Conservation (phyloP, 2,113 vertebrate genomes). For the Platysteira castanea region DNA sequence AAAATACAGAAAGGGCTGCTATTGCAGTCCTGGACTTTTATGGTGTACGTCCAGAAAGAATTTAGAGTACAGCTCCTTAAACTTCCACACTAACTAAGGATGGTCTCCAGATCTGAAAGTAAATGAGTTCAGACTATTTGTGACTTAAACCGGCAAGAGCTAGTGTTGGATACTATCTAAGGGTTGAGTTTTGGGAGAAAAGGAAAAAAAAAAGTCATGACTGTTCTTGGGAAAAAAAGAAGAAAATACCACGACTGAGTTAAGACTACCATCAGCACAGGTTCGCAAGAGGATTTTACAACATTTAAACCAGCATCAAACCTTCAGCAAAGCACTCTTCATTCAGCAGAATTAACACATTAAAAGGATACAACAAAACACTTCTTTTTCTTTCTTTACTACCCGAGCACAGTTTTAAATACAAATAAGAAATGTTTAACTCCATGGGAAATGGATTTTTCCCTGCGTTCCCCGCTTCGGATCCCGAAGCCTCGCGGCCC, state of each 20-base stretch:
- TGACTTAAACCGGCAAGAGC: neutral
- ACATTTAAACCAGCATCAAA: neutral
- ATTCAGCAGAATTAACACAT: neutral
- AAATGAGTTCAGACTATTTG: neutral
- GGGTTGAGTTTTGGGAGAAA: neutral
- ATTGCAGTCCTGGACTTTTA: neutral
- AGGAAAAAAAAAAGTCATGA: fast-evolving
- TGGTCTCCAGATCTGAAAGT: neutral
- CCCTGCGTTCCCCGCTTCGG: fast-evolving
- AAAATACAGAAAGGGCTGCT: neutral
- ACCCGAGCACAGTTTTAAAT: neutral
- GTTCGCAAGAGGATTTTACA: neutral
- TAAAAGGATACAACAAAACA: neutral
- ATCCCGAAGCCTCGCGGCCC: no score
- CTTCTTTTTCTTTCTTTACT: neutral
- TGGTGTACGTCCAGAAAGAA: neutral
- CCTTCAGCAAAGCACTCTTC: neutral
- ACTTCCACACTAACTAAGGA: neutral
- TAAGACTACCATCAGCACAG: neutral
- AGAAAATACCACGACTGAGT: fast-evolving
- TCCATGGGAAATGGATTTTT: fast-evolving
- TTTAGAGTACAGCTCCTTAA: neutral
- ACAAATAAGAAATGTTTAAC: fast-evolving
- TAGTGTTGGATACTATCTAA: neutral
- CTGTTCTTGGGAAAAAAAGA: fast-evolving